Evolutionary conservation across 23 tunicate species (phyloP).

Genomic region (Botrylloides violaceus): DNA sequence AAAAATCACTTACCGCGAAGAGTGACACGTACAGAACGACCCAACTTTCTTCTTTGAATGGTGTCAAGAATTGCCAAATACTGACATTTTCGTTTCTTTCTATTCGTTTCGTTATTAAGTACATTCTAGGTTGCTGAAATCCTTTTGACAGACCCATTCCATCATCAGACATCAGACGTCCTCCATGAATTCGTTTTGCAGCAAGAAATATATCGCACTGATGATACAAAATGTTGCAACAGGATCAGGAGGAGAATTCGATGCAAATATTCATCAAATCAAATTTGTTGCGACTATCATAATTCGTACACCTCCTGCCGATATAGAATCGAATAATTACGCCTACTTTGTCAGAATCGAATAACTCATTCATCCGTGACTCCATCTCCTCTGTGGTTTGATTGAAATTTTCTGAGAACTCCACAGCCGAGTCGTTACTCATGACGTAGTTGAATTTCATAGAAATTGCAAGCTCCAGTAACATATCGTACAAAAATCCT

Average conservation of each 20-base stretch:
- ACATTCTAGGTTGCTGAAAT: conserved; percentile 25
- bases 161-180: conserved; percentile 23
- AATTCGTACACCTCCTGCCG: too few species aligned
- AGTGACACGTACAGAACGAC: conserved; percentile 39
- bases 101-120: conserved; percentile 33
- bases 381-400: conserved; percentile 24
- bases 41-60: conserved; percentile 46
- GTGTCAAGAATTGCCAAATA: conserved; percentile 57
- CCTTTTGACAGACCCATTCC: conserved; percentile 23
- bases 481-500: conserved; percentile 41
- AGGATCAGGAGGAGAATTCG: background rate
- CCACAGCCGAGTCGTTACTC: conserved; percentile 24
- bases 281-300: too few species aligned
- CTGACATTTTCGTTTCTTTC: conserved; percentile 45
- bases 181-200: conserved; percentile 35
- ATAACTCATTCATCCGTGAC: conserved; percentile 25
- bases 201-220: conserved; percentile 47
- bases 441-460: conserved; percentile 34
- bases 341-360: conserved; percentile 29
- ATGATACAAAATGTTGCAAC: background rate
- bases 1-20: conserved; percentile 21
- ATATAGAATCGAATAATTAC: too few species aligned
- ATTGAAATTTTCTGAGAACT: conserved; percentile 25
- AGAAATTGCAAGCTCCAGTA: conserved; percentile 15
- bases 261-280: too few species aligned